phyloP scores from a whole-genome alignment of 2,113 vertebrate species.

The Arvicanthis niloticus region DNA sequence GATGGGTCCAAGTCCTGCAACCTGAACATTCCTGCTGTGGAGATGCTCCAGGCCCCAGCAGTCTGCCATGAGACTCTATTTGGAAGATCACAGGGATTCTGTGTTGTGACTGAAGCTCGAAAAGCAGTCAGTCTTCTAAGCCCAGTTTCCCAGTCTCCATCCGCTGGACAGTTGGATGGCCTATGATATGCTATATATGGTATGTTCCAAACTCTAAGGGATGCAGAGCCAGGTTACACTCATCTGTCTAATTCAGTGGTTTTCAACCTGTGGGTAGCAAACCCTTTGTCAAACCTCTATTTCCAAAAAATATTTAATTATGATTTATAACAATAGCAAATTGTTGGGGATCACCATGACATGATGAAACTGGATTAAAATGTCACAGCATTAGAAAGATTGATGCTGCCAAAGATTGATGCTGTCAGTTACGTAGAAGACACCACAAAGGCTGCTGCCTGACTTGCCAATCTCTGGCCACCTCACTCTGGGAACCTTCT shows the following conservation, averaged over 20 bases:
- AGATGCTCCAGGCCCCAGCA: background rate
- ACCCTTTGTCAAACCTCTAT: background rate
- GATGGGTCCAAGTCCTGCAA: background rate
- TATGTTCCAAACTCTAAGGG: background rate
- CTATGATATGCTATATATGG: background rate
- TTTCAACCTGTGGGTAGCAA: background rate
- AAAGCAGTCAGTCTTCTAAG: background rate
- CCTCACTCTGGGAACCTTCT: background rate
- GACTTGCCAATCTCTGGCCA: background rate
- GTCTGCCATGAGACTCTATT: too few relatives aligned
- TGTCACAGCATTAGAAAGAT: background rate
- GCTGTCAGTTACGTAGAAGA: background rate
- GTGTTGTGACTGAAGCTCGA: background rate
- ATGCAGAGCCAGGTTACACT: background rate
- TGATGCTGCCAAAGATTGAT: background rate
- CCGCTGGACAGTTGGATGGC: background rate
- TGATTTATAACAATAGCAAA: background rate
- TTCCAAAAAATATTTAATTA: background rate
- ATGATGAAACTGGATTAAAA: background rate
- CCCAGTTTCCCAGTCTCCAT: background rate
- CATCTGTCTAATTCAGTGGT: background rate
- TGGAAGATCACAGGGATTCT: background rate
- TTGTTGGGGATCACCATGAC: background rate
- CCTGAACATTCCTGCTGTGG: background rate
- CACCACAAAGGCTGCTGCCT: background rate